phyloP scores from a whole-genome alignment of 2,888 invertebrate species.

The Bombylius major region DNA sequence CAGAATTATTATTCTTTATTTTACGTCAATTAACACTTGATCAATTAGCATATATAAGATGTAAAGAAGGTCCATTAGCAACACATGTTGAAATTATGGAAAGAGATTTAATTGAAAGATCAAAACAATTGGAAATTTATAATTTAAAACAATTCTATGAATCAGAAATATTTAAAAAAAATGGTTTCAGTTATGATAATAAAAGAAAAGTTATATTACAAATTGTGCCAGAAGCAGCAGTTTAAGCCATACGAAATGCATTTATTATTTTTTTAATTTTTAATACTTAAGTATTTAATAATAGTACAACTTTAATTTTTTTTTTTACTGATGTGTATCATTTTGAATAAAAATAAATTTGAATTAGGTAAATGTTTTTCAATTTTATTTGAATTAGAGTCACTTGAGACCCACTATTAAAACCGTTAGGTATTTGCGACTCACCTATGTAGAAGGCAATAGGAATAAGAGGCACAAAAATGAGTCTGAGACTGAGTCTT shows the following conservation, averaged over 20 bases:
- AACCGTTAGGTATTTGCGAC: too few relatives aligned
- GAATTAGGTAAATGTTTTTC: too few relatives aligned
- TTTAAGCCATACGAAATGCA: constrained; percentile 12
- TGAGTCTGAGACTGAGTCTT: too few relatives aligned
- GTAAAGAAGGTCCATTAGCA: constrained; percentile 50
- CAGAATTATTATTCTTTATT: constrained; percentile 89
- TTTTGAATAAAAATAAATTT: too few relatives aligned
- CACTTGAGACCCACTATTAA: too few relatives aligned
- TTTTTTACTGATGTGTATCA: too few relatives aligned
- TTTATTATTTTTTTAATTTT: too few relatives aligned
- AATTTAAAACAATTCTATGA: constrained; percentile 85
- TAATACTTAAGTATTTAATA: too few relatives aligned
- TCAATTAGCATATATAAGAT: constrained; percentile 71
- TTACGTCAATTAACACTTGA: constrained; percentile 86
- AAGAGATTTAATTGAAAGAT: constrained; percentile 73
- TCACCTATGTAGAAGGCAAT: too few relatives aligned
- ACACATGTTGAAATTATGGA: constrained; percentile 73
- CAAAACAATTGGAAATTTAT: constrained; percentile 79
- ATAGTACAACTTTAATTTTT: too few relatives aligned
- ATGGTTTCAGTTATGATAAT: constrained; percentile 76
- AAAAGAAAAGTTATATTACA: constrained; percentile 78
- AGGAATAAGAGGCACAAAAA: too few relatives aligned
- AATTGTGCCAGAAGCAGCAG: constrained; percentile 48
- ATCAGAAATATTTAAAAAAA: constrained; percentile 76
- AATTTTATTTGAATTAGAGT: too few relatives aligned